Base-by-base conservation (phyloP, 2,113 vertebrate species). In the Ranitomeya imitator region DNA sequence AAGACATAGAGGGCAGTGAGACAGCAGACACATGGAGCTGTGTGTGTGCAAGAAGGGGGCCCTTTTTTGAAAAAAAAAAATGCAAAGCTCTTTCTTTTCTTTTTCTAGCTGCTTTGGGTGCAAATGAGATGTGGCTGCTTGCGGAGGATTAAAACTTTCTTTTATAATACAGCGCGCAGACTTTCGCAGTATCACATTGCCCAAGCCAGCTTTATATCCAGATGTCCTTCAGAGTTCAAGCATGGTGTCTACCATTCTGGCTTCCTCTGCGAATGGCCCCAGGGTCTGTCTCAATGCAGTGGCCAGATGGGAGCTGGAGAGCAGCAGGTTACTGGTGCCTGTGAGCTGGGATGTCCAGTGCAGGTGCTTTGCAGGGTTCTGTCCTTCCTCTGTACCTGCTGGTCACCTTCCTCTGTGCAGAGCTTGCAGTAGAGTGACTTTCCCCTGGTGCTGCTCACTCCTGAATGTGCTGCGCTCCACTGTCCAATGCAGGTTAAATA, bases 401-500 rank as follows among this genome's bases (percentile, higher is more conserved):
- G 74, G 63, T 18, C 61, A 31, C 23, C 81, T 61, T 26, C 7
- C 52, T 79, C 31, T 71, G 21, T 76, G 89, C 67, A 76, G 78
- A 18, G 76, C 79, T 84, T 81, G 85, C 86, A 57, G 37, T 13
- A 60, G 69, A 81, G 52, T 74, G 86, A 45, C 74, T 54, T 85
- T 57, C 12, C 73, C 73, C 55, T 55, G 11, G 37, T 78, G 85
- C 93, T 91, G 92, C 93, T 93, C 93, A 92, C 90, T 92, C 93
- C 94, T 92, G 94, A 92, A 95, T 94, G 93, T 92, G 93, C 93
- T 93, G 92, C 91, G 93, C 94, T 93, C 91, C 91, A 90, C 90
- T 91, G 94, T 93, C 93, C 91, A 91, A 94, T 95, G 94, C 95
- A 96, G 96, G 95, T 96, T 97, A 97, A 97, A 96, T 96, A 97